A percentile compares a stretch with the other conserved stretches of the same genome.
phyloP scores from a whole-genome alignment of 2,113 vertebrate species.

The Zosterops lateralis region DNA sequence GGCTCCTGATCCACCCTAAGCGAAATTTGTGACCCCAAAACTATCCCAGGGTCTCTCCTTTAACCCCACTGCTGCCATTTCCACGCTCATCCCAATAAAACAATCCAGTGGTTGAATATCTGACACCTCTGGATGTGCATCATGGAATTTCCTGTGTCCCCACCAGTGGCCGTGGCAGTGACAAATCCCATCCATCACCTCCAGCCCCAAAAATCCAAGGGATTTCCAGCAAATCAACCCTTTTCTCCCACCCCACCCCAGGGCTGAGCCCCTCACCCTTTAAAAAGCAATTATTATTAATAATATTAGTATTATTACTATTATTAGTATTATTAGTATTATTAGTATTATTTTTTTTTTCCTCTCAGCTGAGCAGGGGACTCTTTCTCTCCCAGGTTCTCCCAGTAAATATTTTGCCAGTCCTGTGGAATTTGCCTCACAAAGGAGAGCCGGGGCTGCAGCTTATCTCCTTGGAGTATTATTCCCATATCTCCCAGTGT shows the following conservation, averaged over 20 bases:
- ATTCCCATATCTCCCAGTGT: conserved; percentile 36
- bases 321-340: background rate
- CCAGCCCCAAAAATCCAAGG: background rate
- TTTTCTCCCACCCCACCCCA: background rate
- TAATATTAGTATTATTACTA: no score
- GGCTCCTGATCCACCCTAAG: background rate
- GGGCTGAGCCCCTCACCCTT: background rate
- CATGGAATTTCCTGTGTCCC: rapidly evolving
- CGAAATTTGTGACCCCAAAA: background rate
- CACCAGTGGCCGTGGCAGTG: rapidly evolving
- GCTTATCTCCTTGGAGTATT: conserved; percentile 36
- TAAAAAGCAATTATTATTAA: conserved; percentile 19
- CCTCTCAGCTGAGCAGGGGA: background rate
- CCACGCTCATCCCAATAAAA: background rate
- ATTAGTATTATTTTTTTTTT: background rate
- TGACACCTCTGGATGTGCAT: rapidly evolving
- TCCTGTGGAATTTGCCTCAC: conserved; percentile 22
- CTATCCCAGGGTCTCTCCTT: rapidly evolving
- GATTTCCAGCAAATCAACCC: background rate
- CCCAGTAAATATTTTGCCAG: conserved; percentile 58
- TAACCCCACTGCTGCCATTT: rapidly evolving
- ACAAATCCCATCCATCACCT: background rate
- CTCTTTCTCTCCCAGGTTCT: background rate
- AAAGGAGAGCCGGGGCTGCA: conserved; percentile 37
- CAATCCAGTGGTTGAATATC: rapidly evolving